phyloP scores from a whole-genome alignment of 2,113 vertebrate species.

The Xyrauchen texanus region DNA sequence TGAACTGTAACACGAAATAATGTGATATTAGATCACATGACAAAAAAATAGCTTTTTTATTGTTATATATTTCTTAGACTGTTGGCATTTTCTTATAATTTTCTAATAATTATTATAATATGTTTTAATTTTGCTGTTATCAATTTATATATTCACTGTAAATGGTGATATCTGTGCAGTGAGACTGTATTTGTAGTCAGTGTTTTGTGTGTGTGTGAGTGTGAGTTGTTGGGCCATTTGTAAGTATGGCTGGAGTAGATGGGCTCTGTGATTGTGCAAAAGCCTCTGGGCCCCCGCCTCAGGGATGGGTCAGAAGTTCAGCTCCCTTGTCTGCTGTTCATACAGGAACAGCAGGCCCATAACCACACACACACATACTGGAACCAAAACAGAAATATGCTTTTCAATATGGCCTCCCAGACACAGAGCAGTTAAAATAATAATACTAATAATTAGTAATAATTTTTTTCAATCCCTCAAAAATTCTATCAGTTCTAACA shows the following conservation, averaged over 20 bases:
- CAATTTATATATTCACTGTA: neutral
- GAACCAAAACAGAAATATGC: conserved; percentile 16
- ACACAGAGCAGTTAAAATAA: conserved; percentile 1
- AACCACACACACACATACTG: conserved; percentile 31
- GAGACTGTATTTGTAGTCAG: conserved; percentile 14
- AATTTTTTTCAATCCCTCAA: neutral
- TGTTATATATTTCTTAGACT: no score
- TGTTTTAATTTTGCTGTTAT: neutral
- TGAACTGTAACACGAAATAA: no score
- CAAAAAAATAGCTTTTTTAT: no score
- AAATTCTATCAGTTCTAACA: neutral
- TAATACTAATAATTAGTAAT: neutral
- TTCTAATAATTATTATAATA: neutral
- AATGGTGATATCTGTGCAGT: conserved; percentile 10
- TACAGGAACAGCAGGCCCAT: conserved; percentile 55
- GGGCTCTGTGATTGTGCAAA: conserved; percentile 68
- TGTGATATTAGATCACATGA: no score
- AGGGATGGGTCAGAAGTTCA: conserved; percentile 77
- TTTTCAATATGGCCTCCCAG: neutral
- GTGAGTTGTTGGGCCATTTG: neutral
- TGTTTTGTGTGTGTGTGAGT: conserved; percentile 28
- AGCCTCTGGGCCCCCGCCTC: conserved; percentile 56
- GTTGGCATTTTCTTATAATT: neutral
- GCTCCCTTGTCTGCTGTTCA: conserved; percentile 67
- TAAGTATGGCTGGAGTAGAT: conserved; percentile 68